These are phyloP conservation scores for Epinephelus lanceolatus DNA, from an alignment of 2,113 vertebrate genomes.

Conservation along the genomic window DNA sequence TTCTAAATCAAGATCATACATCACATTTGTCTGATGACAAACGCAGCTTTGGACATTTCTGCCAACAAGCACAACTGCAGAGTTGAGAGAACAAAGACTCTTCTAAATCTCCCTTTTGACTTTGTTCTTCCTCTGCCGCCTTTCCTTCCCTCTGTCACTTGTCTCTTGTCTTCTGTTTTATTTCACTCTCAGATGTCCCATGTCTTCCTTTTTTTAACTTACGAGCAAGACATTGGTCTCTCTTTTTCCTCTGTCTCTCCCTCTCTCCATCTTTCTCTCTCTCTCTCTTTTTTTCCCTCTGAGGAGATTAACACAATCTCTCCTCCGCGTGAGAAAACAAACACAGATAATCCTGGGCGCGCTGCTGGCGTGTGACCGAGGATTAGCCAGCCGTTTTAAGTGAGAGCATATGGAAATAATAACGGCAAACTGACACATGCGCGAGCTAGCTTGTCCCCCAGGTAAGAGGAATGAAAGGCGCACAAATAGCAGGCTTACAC, in stretches of 20 bases:
- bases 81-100: conserved; percentile 68
- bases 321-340: conserved; percentile 82
- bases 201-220: conserved; percentile 21
- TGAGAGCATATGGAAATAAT: conserved; percentile 81
- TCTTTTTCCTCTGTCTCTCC: conserved; percentile 10
- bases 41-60: conserved; percentile 67
- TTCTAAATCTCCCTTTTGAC: conserved; percentile 72
- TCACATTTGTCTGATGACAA: conserved; percentile 73
- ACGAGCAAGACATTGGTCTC: conserved; percentile 50
- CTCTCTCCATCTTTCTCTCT: conserved; percentile 31
- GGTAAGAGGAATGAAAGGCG: conserved; percentile 69
- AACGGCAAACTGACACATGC: conserved; percentile 69
- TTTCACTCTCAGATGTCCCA: conserved; percentile 54
- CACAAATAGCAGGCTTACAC: conserved; percentile 71
- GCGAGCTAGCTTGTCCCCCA: conserved; percentile 61
- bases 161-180: conserved; percentile 56
- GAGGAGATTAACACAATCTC: conserved; percentile 84
- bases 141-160: conserved; percentile 58
- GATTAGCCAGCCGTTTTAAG: conserved; percentile 82
- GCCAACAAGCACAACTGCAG: conserved; percentile 67
- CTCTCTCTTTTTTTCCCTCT: conserved; percentile 47
- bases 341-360: conserved; percentile 84
- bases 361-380: conserved; percentile 82
- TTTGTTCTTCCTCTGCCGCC: conserved; percentile 65
- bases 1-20: conserved; percentile 75